Conservation (phyloP, 2,113 vertebrate genomes). For the Sander lucioperca region DNA sequence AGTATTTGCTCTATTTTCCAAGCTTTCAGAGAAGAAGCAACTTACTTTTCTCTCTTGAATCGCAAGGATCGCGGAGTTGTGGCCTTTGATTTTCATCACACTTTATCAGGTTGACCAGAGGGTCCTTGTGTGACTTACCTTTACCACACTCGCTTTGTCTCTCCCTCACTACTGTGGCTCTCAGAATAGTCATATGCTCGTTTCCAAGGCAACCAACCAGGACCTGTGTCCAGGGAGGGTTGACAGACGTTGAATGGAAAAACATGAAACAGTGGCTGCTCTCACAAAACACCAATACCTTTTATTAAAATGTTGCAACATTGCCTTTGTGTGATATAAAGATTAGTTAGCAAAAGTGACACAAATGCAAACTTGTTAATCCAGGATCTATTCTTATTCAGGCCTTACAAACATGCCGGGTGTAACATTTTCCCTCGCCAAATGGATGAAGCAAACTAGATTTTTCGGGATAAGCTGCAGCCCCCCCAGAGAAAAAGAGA, state of each 20-base stretch:
- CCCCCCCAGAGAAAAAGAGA: constrained; percentile 51
- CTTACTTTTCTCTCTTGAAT: constrained; percentile 36
- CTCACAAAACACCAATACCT: constrained; percentile 29
- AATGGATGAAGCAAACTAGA: constrained; percentile 51
- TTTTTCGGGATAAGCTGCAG: constrained; percentile 47
- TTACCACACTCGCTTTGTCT: constrained; percentile 60
- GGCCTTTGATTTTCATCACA: constrained; percentile 69
- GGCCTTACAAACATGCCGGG: constrained; percentile 16
- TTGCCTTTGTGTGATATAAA: constrained; percentile 9
- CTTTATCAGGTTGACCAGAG: constrained; percentile 69
- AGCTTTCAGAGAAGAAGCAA: constrained; percentile 31
- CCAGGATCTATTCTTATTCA: neutral
- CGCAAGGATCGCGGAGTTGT: constrained; percentile 18
- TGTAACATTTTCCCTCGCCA: constrained; percentile 51
- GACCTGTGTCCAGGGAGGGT: constrained; percentile 79
- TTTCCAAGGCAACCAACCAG: constrained; percentile 85
- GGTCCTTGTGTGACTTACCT: constrained; percentile 75
- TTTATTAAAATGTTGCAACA: constrained; percentile 37
- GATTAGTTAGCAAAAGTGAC: constrained; percentile 8
- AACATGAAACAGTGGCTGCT: constrained; percentile 54
- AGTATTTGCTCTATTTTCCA: constrained; percentile 42
- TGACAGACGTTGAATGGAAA: constrained; percentile 71
- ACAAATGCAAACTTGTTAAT: constrained; percentile 8
- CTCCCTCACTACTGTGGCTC: constrained; percentile 53
- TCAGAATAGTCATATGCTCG: constrained; percentile 81